phyloP scores from a whole-genome alignment of 2,888 invertebrate genomes.

The Archips crataeganus region DNA sequence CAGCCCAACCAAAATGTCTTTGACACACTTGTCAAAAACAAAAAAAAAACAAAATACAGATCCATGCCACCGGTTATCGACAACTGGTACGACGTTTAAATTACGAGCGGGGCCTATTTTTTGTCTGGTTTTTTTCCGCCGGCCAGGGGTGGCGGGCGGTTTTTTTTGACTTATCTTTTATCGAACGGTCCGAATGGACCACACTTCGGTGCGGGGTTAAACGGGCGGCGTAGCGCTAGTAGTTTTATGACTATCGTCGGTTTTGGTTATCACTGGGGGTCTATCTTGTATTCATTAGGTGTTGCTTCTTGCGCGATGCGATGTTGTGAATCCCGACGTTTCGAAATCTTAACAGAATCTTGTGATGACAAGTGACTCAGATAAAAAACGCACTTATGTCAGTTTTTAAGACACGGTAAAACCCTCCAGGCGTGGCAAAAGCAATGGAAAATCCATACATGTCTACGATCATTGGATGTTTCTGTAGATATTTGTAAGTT shows the following conservation, averaged over 20 bases:
- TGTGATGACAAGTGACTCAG: too few relatives aligned
- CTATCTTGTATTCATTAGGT: neutral
- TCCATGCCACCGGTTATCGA: conserved; percentile 67
- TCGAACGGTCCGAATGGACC: conserved; percentile 60
- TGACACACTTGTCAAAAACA: conserved; percentile 22
- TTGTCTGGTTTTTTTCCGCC: conserved; percentile 78
- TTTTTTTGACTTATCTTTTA: conserved; percentile 70
- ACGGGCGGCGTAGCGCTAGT: conserved; percentile 66
- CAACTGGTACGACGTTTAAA: conserved; percentile 81
- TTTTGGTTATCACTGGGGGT: conserved; percentile 15
- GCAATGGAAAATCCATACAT: too few relatives aligned
- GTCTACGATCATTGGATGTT: too few relatives aligned
- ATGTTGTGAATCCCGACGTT: neutral
- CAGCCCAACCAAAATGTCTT: neutral
- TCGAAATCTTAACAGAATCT: neutral
- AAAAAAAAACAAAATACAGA: conserved; percentile 47
- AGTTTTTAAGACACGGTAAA: too few relatives aligned
- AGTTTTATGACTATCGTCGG: conserved; percentile 43
- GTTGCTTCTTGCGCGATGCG: neutral
- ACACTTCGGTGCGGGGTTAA: conserved; percentile 73
- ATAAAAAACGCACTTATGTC: too few relatives aligned
- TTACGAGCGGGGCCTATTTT: conserved; percentile 78
- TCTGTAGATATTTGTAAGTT: too few relatives aligned
- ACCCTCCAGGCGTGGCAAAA: too few relatives aligned
- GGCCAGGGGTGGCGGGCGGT: conserved; percentile 77